Evolutionary conservation across 2,888 invertebrate genomes (phyloP), one percentile per base, ranked within the genome.

Genomic region (Calliscelio sp.): DNA sequence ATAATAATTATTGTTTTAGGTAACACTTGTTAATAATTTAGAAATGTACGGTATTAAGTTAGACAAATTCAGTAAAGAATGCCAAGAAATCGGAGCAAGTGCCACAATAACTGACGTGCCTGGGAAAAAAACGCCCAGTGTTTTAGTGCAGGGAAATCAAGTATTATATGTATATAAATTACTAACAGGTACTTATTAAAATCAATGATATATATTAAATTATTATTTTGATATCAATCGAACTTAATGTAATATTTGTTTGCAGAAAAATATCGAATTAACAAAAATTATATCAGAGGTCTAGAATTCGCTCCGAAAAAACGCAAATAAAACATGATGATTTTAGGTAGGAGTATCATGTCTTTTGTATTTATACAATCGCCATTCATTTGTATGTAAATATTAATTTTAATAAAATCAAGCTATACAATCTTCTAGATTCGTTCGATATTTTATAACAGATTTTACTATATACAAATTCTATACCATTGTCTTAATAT

Each of bases 91-190:
- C 65, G 98, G 98, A 0, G 98, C 98, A 16, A 96, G 98, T 89
- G 97, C 98, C 79, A 96, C 96, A 35, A 95, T 98, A 68, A 96
- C 96, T 51, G 95, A 96, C 85, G 92, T 95, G 18, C 95, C 97
- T 2, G 96, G 96, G 70, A 96, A 97, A 89, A 95, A 95, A 89
- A 94, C 93, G 53, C 96, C 96, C 88, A 97, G 97, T 93, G 95
- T 98, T 35, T 94, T 97, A 92, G 95, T 98, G 82, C 98, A 98
- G 94, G 98, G 98, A 8, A 98, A 98, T 93, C 98, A 98, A 94
- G 95, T 98, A 78, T 90, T 94, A 79, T 94, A 94, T 89, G 93
- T 95, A 5, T 93, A 93, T 68, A 94, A 94, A 88, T 90, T 95
- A 65, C 91, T 95, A 10, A 92, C 93, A 81, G 94, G 95, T 94